A percentile compares a stretch with the other conserved stretches of the same genome.
These are phyloP conservation scores for Pristionchus mayeri DNA, from an alignment of 2,888 invertebrate species.

Conservation along the genomic window DNA sequence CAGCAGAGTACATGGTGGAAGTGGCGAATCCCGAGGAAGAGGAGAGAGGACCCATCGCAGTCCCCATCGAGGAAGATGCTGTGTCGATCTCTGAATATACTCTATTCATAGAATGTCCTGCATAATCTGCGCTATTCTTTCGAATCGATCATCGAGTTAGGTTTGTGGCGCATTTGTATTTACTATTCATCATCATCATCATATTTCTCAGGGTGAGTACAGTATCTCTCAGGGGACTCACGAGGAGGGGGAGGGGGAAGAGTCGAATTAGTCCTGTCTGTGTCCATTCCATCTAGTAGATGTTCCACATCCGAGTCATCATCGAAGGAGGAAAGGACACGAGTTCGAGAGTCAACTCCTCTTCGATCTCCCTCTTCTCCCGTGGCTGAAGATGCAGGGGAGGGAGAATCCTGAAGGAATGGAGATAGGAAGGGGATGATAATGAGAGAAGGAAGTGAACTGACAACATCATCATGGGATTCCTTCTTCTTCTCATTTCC, in stretches of 20 bases:
- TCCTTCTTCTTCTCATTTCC: background rate
- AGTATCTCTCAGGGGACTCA: background rate
- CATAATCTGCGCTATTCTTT: too few relatives aligned
- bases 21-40: conserved; percentile 33
- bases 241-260: conserved; percentile 26
- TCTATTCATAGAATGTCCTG: too few relatives aligned
- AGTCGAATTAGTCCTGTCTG: background rate
- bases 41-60: background rate
- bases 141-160: too few relatives aligned
- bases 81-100: conserved; percentile 24
- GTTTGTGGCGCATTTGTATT: too few relatives aligned
- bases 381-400: conserved; percentile 6
- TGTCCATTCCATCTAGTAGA: background rate
- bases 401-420: conserved; percentile 18
- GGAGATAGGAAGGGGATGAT: background rate
- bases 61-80: background rate
- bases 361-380: background rate
- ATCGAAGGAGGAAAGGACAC: background rate
- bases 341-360: background rate
- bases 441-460: background rate
- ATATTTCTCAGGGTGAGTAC: too few relatives aligned
- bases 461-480: background rate
- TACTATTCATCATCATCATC: too few relatives aligned
- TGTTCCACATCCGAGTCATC: conserved; percentile 41
- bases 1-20: conserved; percentile 48